Conservation (phyloP, 2,888 invertebrate genomes). For the Heliothis peltigera region DNA sequence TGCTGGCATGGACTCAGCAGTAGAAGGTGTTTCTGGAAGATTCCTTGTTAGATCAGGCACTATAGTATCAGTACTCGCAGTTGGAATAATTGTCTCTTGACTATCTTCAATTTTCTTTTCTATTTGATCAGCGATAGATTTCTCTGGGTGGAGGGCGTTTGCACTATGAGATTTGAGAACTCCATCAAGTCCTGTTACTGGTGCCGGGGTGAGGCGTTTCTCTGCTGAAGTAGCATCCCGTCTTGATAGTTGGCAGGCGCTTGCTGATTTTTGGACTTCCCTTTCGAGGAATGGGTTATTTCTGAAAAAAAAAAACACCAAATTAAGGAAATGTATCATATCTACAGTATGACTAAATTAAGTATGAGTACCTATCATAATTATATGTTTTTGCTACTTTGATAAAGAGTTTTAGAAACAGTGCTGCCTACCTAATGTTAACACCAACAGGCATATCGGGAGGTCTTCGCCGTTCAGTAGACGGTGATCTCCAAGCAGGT, state of each 20-base stretch:
- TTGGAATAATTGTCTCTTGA: constrained; percentile 77
- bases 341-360: neutral
- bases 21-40: constrained; percentile 62
- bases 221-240: constrained; percentile 78
- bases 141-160: constrained; percentile 82
- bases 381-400: neutral
- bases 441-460: constrained; percentile 87
- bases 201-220: constrained; percentile 73
- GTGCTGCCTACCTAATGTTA: constrained; percentile 81
- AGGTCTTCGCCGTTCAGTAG: constrained; percentile 90
- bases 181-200: constrained; percentile 73
- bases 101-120: constrained; percentile 72
- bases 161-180: constrained; percentile 86
- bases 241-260: constrained; percentile 88
- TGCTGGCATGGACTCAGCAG: constrained; percentile 66
- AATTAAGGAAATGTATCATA: neutral
- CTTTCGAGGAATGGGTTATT: constrained; percentile 88
- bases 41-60: constrained; percentile 74
- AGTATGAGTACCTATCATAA: too few relatives aligned
- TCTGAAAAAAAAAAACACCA: constrained; percentile 65
- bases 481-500: constrained; percentile 92
- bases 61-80: constrained; percentile 82
- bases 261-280: constrained; percentile 92
- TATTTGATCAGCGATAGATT: constrained; percentile 55
- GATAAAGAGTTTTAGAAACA: neutral